Evolutionary conservation across 1,140 invertebrate genomes (phyloP).

Genomic region (Orius insidiosus): DNA sequence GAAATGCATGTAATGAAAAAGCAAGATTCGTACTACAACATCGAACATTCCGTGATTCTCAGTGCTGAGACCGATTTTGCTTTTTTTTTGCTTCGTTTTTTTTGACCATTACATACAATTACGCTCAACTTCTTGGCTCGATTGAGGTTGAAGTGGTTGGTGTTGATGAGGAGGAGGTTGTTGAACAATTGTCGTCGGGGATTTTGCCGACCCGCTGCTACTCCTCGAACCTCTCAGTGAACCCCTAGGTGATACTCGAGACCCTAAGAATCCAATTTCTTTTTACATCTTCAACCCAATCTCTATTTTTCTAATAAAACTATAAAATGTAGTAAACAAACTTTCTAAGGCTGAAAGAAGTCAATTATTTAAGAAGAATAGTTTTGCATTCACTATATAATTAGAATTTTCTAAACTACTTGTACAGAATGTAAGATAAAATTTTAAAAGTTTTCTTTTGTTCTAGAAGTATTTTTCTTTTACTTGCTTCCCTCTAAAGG

Average conservation of each 20-base stretch:
- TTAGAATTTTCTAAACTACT: too few relatives aligned
- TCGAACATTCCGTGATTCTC: too few relatives aligned
- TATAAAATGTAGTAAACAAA: not conserved
- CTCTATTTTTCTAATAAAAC: not conserved
- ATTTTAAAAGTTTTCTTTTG: too few relatives aligned
- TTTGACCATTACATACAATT: slow-evolving; percentile 7
- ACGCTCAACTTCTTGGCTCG: slow-evolving; percentile 8
- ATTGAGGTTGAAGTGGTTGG: not conserved
- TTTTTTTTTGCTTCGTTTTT: too few relatives aligned
- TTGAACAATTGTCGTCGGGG: slow-evolving; percentile 6
- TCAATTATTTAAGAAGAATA: too few relatives aligned
- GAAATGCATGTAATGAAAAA: too few relatives aligned
- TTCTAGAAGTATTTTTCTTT: too few relatives aligned
- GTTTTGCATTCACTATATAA: too few relatives aligned
- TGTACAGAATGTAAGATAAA: too few relatives aligned
- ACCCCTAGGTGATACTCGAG: slow-evolving; percentile 7
- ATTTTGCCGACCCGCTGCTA: slow-evolving; percentile 12
- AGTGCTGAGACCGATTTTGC: too few relatives aligned
- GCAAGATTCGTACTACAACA: too few relatives aligned
- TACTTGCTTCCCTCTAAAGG: too few relatives aligned
- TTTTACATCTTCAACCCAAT: not conserved
- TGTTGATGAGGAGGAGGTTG: slow-evolving; percentile 1
- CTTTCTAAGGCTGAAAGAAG: not conserved
- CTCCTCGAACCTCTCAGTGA: slow-evolving; percentile 13
- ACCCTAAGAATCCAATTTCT: slow-evolving; percentile 7